Base-by-base conservation (phyloP, 2,797 vertebrate genomes). In the Carduelis carduelis region DNA sequence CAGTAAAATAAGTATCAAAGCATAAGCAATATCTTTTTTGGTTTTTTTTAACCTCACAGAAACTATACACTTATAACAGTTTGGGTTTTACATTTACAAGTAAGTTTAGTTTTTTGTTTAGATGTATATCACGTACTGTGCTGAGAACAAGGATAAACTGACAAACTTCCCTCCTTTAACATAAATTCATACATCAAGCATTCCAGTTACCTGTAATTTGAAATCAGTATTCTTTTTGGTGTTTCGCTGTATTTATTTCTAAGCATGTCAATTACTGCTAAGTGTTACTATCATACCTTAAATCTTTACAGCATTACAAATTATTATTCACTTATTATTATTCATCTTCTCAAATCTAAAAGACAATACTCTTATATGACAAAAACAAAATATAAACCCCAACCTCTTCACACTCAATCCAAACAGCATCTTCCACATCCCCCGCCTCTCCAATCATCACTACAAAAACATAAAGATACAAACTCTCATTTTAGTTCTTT, bases 391-490 rank as follows among this genome's bases (percentile, higher is more conserved):
- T 4, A 23, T 6, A 32, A 39, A 39, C 9, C 22, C 39, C 39
- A 72, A 12, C 7, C 11, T 60, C 32, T 79, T 53, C 20, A 44
- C 17, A n/a, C 16, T 5, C 12, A n/a, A 60, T 24, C 9, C 19
- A 44, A 23, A 20, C 11, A 61, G 43, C 12, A 9, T 9, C 14
- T 23, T 16, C 3, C 3, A 1, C 10, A 32, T 41, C 4, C 1
- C 12, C 7, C 0, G 4, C 11, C 11, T 63, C 12, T 30, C 14
- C 23, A 63, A 26, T 37, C 16, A 60, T 6, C 28, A 9, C 13
- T 35, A 82, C 24, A 39, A 69, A 87, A 89, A 37, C 22, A 85
- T 5, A 80, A 80, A 17, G 28, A 56, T 6, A 65, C 15, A 87
- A 69, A 61, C 7, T 27, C 46, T 41, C 5, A 41, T 30, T 76